Percentiles rank a stretch among this genome's conserved stretches.
These are phyloP conservation scores for Irena cyanogastra DNA, from an alignment of 2,113 vertebrate species.

Conservation along the genomic window DNA sequence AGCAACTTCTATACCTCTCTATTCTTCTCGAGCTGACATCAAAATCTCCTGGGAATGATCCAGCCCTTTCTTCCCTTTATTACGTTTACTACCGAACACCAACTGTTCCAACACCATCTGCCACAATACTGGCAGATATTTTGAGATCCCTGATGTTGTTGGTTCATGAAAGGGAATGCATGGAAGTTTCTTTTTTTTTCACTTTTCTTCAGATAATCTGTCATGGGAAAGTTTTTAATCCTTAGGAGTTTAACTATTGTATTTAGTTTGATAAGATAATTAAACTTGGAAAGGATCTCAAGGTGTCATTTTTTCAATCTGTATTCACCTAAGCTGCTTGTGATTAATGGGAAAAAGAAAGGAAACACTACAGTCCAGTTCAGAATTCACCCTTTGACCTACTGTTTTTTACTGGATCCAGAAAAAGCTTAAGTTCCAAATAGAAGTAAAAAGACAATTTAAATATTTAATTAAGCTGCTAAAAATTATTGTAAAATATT, in stretches of 20 bases:
- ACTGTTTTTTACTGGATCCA: background rate
- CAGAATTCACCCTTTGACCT: background rate
- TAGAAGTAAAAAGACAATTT: background rate
- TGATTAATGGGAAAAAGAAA: background rate
- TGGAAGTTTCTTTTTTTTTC: background rate
- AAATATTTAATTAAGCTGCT: slow-evolving; percentile 25
- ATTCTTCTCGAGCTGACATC: background rate
- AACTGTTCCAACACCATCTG: too few relatives aligned
- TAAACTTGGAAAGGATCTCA: background rate
- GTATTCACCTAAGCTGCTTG: background rate
- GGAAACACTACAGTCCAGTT: background rate
- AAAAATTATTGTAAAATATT: background rate
- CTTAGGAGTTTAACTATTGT: background rate
- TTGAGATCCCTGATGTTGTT: background rate
- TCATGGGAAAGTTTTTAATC: background rate
- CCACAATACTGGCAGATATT: background rate
- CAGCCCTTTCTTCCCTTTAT: background rate
- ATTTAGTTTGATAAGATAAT: background rate
- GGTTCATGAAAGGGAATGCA: background rate
- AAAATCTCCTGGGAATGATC: background rate
- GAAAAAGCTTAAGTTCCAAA: slow-evolving; percentile 4
- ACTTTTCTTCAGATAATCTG: background rate
- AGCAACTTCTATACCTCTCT: background rate
- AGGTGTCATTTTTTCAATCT: background rate
- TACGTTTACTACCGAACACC: background rate